Evolutionary conservation across 2,113 vertebrate genomes (phyloP), one percentile per base, ranked within the genome.

Genomic region (Hypanus sabinus): DNA sequence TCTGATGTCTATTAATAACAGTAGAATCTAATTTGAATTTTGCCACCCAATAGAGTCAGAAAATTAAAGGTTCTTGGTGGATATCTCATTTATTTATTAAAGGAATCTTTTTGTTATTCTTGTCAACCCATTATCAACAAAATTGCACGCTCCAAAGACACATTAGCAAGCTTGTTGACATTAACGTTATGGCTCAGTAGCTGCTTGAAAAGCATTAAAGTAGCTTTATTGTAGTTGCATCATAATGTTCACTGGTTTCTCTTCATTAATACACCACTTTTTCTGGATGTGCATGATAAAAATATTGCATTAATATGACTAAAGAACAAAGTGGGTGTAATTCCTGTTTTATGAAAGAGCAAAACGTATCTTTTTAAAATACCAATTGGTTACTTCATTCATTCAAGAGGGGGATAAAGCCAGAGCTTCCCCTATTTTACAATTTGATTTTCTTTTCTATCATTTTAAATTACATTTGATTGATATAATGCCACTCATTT

Each of bases 91-190:
- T 57, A 22, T 55, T 85, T 85, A 22, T 8, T 85, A 85, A 85
- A 55, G 22, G 2, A 85, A 85, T 55, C 38, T 27, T 57, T 22
- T 57, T 46, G 46, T 38, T 55, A 85, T 27, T 85, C 38, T 57
- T 85, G 22, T 85, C 20, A 24, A 85, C 81, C 46, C 81, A 85
- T 85, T 85, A 85, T 85, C 46, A 38, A 85, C 81, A 85, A 85
- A 83, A 85, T 24, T 85, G 81, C 46, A 57, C 57, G 8, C 38
- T 85, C 46, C 81, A 57, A 27, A 57, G 81, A 24, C 81, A 46
- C 46, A 85, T 55, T 85, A 85, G 57, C 46, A 57, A 85, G 57
- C 81, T 27, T 46, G 24, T 85, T 85, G 81, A 85, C 81, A 85
- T 85, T 85, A 85, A 85, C 46, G 55, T 57, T 85, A 85, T 85